These are phyloP conservation scores for Volucella bombylans DNA, from an alignment of 2,888 invertebrate species.

Conservation along the genomic window DNA sequence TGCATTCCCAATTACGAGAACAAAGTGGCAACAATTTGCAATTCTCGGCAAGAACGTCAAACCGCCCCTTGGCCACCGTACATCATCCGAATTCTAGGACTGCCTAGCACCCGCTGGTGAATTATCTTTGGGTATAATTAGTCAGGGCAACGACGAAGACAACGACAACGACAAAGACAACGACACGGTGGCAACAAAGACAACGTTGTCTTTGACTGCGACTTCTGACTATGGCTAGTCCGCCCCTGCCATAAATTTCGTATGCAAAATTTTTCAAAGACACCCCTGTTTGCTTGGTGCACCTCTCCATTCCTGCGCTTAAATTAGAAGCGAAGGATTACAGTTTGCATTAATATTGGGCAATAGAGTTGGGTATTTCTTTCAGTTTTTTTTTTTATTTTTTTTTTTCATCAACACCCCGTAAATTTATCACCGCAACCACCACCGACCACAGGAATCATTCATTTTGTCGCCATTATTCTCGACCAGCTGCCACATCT, in stretches of 20 bases:
- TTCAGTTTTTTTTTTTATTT: conserved; percentile 6
- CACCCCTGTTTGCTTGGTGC: conserved; percentile 1
- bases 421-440: conserved; percentile 51
- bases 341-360: conserved; percentile 70
- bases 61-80: neutral
- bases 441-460: conserved; percentile 60
- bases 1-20: conserved; percentile 63
- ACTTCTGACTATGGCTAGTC: conserved; percentile 7
- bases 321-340: conserved; percentile 73
- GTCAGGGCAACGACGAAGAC: conserved; percentile 65
- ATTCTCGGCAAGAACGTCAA: conserved; percentile 59
- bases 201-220: neutral
- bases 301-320: conserved; percentile 52
- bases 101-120: conserved; percentile 70
- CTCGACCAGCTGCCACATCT: conserved; percentile 66
- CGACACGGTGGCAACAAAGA: conserved; percentile 33
- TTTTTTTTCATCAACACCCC: conserved; percentile 36
- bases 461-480: conserved; percentile 71
- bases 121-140: conserved; percentile 73
- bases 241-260: conserved; percentile 62
- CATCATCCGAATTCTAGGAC: conserved; percentile 36
- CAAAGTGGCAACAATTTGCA: conserved; percentile 74
- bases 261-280: conserved; percentile 64
- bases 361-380: conserved; percentile 40
- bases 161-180: conserved; percentile 25